Percentiles rank a stretch among this genome's conserved stretches.
Conservation (phyloP, 64 coral and sea anemone genomes). For the Porites lutea region DNA sequence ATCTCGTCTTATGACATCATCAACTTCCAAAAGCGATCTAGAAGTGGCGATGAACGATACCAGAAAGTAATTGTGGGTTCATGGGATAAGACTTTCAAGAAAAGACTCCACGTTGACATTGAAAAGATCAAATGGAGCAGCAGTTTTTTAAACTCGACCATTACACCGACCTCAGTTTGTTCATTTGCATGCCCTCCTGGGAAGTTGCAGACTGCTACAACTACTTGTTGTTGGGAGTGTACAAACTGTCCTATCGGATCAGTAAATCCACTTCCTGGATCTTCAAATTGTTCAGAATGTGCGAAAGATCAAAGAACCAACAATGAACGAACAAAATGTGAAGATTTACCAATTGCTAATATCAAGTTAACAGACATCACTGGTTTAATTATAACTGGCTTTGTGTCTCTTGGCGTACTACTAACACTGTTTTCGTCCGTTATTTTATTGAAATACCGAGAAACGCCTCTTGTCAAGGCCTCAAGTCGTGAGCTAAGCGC, state of each 20-base stretch:
- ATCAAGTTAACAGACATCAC: conserved; percentile 33
- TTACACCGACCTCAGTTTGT: conserved; percentile 33
- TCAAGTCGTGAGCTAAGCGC: conserved; percentile 63
- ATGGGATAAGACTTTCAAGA: conserved; percentile 33
- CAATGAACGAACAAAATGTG: conserved; percentile 34
- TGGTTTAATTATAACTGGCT: not conserved
- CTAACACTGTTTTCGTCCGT: not conserved
- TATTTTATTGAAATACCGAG: not conserved
- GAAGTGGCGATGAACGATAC: not conserved
- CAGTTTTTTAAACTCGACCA: not conserved
- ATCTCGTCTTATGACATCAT: conserved; percentile 74
- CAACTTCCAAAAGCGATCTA: conserved; percentile 39
- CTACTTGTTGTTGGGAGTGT: conserved; percentile 73
- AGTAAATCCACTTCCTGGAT: conserved; percentile 1
- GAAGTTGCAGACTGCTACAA: conserved; percentile 25
- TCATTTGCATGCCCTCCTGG: conserved; percentile 38
- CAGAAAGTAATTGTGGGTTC: conserved; percentile 49
- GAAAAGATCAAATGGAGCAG: conserved; percentile 28
- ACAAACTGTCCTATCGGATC: conserved; percentile 30
- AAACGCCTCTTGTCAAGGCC: conserved; percentile 55
- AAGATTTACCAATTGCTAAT: conserved; percentile 47
- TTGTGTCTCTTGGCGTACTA: conserved; percentile 23
- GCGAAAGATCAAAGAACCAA: conserved; percentile 42
- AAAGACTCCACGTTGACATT: conserved; percentile 14
- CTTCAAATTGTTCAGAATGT: conserved; percentile 43